Evolutionary conservation across 2,797 vertebrate genomes (phyloP), one percentile per base, ranked within the genome.

Genomic region (Labroides dimidiatus): DNA sequence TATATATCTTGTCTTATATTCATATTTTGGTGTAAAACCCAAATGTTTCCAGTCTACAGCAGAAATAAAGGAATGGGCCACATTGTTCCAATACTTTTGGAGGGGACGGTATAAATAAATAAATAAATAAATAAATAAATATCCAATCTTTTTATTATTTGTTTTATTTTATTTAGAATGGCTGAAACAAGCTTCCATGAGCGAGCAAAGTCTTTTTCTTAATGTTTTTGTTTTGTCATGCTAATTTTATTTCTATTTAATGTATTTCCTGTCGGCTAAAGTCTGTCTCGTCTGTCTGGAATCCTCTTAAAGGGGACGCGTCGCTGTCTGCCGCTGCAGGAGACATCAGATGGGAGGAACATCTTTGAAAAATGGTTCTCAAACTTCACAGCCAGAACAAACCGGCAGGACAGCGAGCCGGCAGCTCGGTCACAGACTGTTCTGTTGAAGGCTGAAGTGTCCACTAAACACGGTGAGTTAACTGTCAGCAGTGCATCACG

Each of bases 231-330:
- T 71, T 37, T 56, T 15, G 24, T 19, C 10, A 6, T 17, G 49
- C 30, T 24, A 0, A 0, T 10, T 20, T n/a, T 3, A 16, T 52
- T 64, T 66, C 52, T 72, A 56, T 60, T 61, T 45, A 2, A 13
- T 56, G 44, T 63, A 17, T 33, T 93, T 54, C 88, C 16, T 59
- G 91, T 94, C 91, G 93, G 93, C 92, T 13, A 3, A 91, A 87
- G 87, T 89, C 89, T 89, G 85, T 68, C 85, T 82, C 70, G 73
- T 82, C 81, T 90, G 92, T 93, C 92, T 93, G 92, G 86, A 63
- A 64, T 58, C 62, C 53, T 36, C 54, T 92, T 94, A 94, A 94
- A 94, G 92, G 92, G 44, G 82, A 60, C 79, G 86, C 72, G 79
- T 63, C 80, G 45, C 78, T 66, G 86, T 90, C 83, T 84, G 87